Percentiles rank a stretch among this genome's conserved stretches.
These are phyloP conservation scores for Netelia melanura DNA, from an alignment of 2,888 invertebrate genomes.

Conservation along the genomic window DNA sequence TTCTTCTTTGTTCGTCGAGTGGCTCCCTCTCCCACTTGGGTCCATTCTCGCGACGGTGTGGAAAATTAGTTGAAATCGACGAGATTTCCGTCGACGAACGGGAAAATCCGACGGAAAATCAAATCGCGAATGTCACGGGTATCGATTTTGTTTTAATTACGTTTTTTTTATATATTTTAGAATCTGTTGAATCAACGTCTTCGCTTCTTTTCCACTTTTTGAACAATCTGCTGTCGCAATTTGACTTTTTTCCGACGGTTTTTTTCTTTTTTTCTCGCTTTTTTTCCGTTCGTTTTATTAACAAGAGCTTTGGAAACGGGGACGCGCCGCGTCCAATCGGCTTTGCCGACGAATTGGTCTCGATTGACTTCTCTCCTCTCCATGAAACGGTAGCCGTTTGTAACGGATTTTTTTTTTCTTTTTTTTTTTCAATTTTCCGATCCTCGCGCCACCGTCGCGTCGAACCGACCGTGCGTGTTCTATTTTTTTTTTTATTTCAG, in stretches of 20 bases:
- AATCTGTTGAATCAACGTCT: not conserved
- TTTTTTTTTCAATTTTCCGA: constrained; percentile 49
- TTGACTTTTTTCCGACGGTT: constrained; percentile 7
- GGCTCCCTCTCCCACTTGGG: not conserved
- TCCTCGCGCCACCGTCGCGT: constrained; percentile 37
- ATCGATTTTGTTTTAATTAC: constrained; percentile 17
- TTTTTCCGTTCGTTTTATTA: constrained; percentile 37
- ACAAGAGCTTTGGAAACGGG: constrained; percentile 40
- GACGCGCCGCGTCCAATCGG: constrained; percentile 43
- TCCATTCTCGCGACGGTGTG: constrained; percentile 3
- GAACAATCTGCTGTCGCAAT: constrained; percentile 31
- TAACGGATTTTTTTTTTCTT: constrained; percentile 13
- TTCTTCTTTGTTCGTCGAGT: constrained; percentile 7
- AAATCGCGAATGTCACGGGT: no score
- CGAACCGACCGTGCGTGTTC: constrained; percentile 33
- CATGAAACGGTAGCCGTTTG: constrained; percentile 19
- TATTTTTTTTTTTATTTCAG: not conserved
- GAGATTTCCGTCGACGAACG: constrained; percentile 5
- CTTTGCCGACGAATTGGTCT: constrained; percentile 53
- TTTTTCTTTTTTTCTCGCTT: constrained; percentile 12
- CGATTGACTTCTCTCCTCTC: constrained; percentile 58
- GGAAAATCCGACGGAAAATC: constrained; percentile 24
- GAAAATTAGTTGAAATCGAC: constrained; percentile 57
- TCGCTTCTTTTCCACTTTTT: constrained; percentile 27
- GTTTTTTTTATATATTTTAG: not conserved